phyloP scores from a whole-genome alignment of 2,113 vertebrate species.

The Paramormyrops kingsleyae region DNA sequence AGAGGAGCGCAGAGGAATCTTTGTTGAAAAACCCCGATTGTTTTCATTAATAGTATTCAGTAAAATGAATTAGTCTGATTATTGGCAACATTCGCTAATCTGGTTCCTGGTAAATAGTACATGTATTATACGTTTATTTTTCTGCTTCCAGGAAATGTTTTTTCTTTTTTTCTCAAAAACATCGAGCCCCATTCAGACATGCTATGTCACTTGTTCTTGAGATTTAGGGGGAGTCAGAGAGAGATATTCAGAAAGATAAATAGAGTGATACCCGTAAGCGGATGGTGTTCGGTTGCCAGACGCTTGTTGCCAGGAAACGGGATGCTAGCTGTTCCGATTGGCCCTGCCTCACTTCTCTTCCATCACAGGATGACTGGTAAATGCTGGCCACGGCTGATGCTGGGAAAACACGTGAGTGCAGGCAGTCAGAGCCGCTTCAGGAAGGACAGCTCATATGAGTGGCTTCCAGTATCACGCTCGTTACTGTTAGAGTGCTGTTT shows the following conservation, averaged over 20 bases:
- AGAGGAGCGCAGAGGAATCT: too few species aligned
- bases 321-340: slow-evolving; percentile 14
- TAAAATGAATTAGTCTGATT: not conserved
- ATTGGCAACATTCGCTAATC: not conserved
- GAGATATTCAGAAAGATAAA: slow-evolving; percentile 23
- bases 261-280: slow-evolving; percentile 39
- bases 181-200: not conserved
- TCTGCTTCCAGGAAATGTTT: not conserved
- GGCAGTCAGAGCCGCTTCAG: slow-evolving; percentile 10
- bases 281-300: slow-evolving; percentile 32
- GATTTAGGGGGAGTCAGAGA: not conserved
- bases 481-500: not conserved
- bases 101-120: not conserved
- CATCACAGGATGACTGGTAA: slow-evolving; percentile 32
- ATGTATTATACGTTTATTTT: not conserved
- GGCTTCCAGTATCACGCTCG: not conserved
- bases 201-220: not conserved
- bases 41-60: not conserved
- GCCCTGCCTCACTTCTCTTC: slow-evolving; percentile 10
- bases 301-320: slow-evolving; percentile 39
- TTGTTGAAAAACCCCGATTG: not conserved
- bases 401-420: slow-evolving; percentile 48
- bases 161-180: not conserved
- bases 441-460: slow-evolving; percentile 28
- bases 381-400: slow-evolving; percentile 30